Percentiles rank a stretch among this genome's conserved stretches.
phyloP scores from a whole-genome alignment of 2,888 invertebrate genomes.

The Scotopteryx bipunctaria region DNA sequence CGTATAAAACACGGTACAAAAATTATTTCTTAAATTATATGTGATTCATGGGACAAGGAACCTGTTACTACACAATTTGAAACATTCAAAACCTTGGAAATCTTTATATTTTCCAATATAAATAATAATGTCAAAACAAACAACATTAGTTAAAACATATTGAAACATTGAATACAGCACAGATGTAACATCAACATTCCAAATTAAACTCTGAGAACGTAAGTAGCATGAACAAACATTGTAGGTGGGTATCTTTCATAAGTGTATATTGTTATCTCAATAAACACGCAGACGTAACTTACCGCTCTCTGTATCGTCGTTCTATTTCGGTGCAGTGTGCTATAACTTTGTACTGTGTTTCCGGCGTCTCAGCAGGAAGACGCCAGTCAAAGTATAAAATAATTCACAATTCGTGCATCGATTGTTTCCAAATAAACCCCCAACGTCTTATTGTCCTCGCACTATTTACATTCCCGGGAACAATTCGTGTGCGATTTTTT shows the following conservation, averaged over 20 bases:
- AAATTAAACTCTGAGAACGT: conserved; percentile 30
- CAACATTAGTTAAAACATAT: no score
- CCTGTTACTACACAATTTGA: no score
- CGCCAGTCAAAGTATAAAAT: conserved; percentile 62
- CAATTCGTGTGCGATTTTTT: conserved; percentile 5
- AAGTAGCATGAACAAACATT: conserved; percentile 27
- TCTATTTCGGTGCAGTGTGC: conserved; percentile 66
- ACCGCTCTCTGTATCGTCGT: conserved; percentile 58
- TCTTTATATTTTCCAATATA: no score
- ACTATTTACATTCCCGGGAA: conserved; percentile 17
- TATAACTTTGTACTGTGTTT: conserved; percentile 53
- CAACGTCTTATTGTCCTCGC: conserved; percentile 13
- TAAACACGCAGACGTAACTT: conserved; percentile 48
- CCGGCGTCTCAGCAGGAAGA: conserved; percentile 66
- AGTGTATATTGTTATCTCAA: conserved; percentile 35
- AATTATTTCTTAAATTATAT: no score
- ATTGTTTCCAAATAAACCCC: conserved; percentile 54
- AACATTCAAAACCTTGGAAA: no score
- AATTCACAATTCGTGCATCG: conserved; percentile 45
- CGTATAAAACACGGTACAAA: no score
- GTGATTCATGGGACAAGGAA: no score
- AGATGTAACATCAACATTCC: conserved; percentile 20
- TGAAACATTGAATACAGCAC: conserved; percentile 1
- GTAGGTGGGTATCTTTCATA: conserved; percentile 29
- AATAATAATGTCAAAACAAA: no score